Percentiles rank a stretch among this genome's conserved stretches.
Evolutionary conservation across 2,888 invertebrate species (phyloP).

Genomic region (Cosmia pyralina): DNA sequence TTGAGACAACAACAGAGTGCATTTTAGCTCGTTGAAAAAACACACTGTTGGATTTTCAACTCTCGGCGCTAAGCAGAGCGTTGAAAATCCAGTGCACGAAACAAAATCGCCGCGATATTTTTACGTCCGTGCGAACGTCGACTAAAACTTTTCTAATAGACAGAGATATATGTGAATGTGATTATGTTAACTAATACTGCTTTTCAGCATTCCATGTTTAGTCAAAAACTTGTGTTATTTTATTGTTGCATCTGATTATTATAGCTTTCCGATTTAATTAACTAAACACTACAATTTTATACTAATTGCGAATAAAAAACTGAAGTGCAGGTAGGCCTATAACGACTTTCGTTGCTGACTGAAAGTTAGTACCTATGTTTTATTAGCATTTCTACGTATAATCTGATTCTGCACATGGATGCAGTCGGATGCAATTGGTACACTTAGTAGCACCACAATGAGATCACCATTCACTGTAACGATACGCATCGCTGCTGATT

Average conservation of each 20-base stretch:
- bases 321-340: neutral
- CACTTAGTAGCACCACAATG: constrained; percentile 27
- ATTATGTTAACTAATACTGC: neutral
- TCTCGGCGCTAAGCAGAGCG: too few relatives aligned
- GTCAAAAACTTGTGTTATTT: neutral
- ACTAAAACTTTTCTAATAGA: neutral
- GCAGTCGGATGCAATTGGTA: constrained; percentile 47
- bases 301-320: neutral
- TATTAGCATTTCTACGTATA: neutral
- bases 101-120: too few relatives aligned
- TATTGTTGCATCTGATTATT: neutral
- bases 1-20: too few relatives aligned
- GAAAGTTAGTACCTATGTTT: neutral
- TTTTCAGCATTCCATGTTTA: neutral
- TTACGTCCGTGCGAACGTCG: too few relatives aligned
- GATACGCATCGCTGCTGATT: constrained; percentile 44
- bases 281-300: too few relatives aligned
- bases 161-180: neutral
- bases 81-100: too few relatives aligned
- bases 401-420: constrained; percentile 12
- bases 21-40: too few relatives aligned
- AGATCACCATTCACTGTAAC: constrained; percentile 38
- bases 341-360: neutral
- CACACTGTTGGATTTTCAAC: too few relatives aligned
- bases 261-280: too few relatives aligned